These are phyloP conservation scores for Varanus salvator DNA, from an alignment of 2,113 vertebrate genomes.

Conservation along the genomic window DNA sequence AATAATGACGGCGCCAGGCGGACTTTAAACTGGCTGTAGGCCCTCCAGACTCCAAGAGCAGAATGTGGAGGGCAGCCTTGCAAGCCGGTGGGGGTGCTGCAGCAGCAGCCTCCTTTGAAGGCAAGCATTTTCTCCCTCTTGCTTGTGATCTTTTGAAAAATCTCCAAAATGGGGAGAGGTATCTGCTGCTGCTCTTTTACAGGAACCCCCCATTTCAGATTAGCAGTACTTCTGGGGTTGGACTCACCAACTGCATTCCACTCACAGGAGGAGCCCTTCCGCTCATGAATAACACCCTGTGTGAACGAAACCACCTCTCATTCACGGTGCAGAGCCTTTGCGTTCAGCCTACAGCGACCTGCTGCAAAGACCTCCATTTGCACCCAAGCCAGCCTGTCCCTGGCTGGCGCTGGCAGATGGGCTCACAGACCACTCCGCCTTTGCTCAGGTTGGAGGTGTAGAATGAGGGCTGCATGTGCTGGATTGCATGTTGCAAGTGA, in stretches of 20 bases:
- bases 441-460: too few species aligned
- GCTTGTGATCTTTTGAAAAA: background rate
- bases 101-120: background rate
- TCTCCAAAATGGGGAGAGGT: background rate
- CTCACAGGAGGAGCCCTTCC: background rate
- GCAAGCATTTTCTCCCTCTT: background rate
- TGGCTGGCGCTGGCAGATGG: background rate
- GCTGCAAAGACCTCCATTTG: background rate
- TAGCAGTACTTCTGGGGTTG: background rate
- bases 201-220: background rate
- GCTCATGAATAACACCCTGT: too few species aligned
- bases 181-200: background rate
- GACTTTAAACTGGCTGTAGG: too few species aligned
- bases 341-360: background rate
- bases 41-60: background rate
- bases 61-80: background rate
- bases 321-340: background rate
- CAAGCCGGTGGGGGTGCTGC: background rate
- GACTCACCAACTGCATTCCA: background rate
- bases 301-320: background rate
- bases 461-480: background rate
- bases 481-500: conserved; percentile 7
- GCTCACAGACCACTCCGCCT: background rate
- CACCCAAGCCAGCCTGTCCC: background rate
- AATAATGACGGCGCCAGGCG: too few species aligned